Evolutionary conservation across 1,140 invertebrate species (phyloP), one percentile per base, ranked within the genome.

Genomic region (Trichomalopsis sarcophagae): DNA sequence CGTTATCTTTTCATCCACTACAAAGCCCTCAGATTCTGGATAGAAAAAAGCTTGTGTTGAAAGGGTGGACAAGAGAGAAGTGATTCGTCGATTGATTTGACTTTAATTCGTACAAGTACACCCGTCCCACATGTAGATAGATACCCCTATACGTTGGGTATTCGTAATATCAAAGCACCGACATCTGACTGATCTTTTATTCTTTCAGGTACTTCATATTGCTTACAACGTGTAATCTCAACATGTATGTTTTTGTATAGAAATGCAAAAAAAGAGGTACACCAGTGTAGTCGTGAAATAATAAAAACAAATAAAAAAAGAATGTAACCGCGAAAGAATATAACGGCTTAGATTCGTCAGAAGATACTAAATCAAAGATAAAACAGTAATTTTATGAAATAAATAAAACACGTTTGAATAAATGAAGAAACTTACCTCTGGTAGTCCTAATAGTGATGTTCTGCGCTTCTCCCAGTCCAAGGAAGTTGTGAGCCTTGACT

Each of bases 401-500:
- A 44, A 44, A 2, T 44, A 73, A 79, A 75, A 6, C 2, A 80
- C 27, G 27, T 23, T 11, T 3, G 30, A 47, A 81, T 33, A 50
- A 13, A 4, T 68, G 21, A 69, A 71, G 44, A 74, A 93, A 95
- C 96, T 97, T 95, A 97, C 97, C 97, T 95, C 95, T 94, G 87
- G 96, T 96, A 68, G 97, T 98, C 93, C 96, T 96, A 89, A 98
- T 94, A 89, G 95, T 95, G 75, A 97, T 94, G 88, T 95, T 94
- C 11, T 96, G 96, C 2, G 97, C 95, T 69, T 94, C 92, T 87
- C 97, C 97, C 91, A 93, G 96, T 73, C 97, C 97, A 74, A 98
- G 96, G 13, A 94, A 91, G 92, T 99, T 99, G 89, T 97, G 96
- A 17, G 98, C 98, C 89, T 95, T 94, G 30, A 98, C 92, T 90